These are phyloP conservation scores for Todiramphus saurophagus DNA, from an alignment of 2,113 vertebrate genomes.

Conservation along the genomic window DNA sequence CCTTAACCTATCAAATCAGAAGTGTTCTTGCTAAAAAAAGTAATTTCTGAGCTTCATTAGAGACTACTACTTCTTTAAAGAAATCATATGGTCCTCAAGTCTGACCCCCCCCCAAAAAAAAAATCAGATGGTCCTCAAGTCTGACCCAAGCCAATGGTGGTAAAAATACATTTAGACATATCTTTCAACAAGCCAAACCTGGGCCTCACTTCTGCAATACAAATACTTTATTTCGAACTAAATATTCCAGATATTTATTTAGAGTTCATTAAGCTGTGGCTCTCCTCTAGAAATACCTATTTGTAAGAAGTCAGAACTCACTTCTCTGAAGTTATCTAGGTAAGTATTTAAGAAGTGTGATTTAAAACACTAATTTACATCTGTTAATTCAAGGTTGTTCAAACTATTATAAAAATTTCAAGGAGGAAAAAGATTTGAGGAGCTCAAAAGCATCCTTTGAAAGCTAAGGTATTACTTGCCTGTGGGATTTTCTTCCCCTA, in stretches of 20 bases:
- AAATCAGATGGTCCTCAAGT: too few relatives aligned
- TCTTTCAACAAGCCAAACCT: neutral
- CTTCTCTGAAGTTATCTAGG: neutral
- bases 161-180: neutral
- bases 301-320: neutral
- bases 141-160: neutral
- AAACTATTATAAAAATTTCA: conserved; percentile 12
- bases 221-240: neutral
- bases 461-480: conserved; percentile 11
- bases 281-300: neutral
- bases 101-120: too few relatives aligned
- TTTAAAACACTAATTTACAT: conserved; percentile 33
- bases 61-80: neutral
- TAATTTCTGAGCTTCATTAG: too few relatives aligned
- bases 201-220: neutral
- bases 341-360: neutral
- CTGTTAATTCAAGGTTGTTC: conserved; percentile 47
- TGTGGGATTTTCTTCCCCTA: conserved; percentile 9
- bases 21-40: neutral
- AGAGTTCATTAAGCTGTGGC: neutral
- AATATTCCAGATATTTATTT: neutral
- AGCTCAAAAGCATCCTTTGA: conserved; percentile 30
- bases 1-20: too few relatives aligned
- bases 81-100: neutral
- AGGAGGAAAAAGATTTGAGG: neutral